Percentiles rank a stretch among this genome's conserved stretches.
Conservation (phyloP, 2,113 vertebrate species). For the Phocoena phocoena region DNA sequence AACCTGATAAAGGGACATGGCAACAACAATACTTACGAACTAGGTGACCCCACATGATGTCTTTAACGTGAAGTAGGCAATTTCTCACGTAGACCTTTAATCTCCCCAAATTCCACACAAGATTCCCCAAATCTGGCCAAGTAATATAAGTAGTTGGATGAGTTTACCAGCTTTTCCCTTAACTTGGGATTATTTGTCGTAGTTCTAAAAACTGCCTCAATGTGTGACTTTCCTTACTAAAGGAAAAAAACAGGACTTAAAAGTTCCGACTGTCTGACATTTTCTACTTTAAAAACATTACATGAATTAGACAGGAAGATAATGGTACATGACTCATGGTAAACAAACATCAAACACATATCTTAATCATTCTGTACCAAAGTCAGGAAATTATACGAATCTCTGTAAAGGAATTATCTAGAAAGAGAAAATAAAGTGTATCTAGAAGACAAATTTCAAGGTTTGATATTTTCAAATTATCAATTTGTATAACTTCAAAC, state of each 20-base stretch:
- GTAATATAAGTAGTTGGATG: not conserved
- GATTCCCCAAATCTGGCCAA: not conserved
- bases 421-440: not conserved
- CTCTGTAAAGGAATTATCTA: not conserved
- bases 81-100: not conserved
- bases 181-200: not conserved
- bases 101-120: not conserved
- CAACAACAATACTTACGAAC: not conserved
- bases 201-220: not conserved
- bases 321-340: conserved; percentile 22
- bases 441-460: not conserved
- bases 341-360: conserved; percentile 52
- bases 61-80: too few relatives aligned
- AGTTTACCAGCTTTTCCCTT: not conserved
- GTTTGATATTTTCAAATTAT: not conserved
- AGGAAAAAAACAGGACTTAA: not conserved
- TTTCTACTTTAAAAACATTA: not conserved
- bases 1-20: not conserved
- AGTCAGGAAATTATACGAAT: conserved; percentile 24
- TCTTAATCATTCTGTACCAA: not conserved
- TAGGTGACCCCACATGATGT: not conserved
- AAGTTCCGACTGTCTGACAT: conserved; percentile 47
- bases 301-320: conserved; percentile 41
- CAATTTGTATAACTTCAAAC: not conserved
- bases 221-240: not conserved